Conservation (phyloP, 2,113 vertebrate species). For the Ovis aries region DNA sequence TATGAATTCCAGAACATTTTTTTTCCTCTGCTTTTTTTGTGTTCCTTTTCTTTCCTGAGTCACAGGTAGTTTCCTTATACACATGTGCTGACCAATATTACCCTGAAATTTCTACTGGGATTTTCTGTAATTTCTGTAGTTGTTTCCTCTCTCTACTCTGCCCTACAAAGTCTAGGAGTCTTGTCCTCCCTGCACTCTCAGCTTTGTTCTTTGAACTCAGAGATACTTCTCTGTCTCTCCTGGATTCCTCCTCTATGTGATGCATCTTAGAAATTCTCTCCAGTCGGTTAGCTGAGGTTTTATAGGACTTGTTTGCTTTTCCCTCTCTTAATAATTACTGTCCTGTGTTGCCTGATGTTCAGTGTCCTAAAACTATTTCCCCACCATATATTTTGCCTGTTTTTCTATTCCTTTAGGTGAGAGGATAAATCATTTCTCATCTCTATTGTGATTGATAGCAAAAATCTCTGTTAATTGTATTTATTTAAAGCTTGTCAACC, state of each 20-base stretch:
- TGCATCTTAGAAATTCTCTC: not conserved
- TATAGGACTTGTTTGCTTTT: not conserved
- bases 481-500: not conserved
- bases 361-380: not conserved
- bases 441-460: not conserved
- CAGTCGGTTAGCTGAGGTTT: not conserved
- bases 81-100: not conserved
- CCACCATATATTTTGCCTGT: not conserved
- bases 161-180: not conserved
- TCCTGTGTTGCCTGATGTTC: not conserved
- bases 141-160: not conserved
- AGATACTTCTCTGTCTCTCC: not conserved
- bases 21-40: not conserved
- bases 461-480: not conserved
- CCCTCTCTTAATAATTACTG: not conserved
- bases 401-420: not conserved
- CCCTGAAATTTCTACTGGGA: not conserved
- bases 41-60: not conserved
- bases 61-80: not conserved
- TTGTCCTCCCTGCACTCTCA: not conserved
- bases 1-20: not conserved
- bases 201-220: not conserved
- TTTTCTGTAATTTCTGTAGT: not conserved
- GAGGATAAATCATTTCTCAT: constrained; percentile 6
- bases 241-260: not conserved